Base-by-base conservation (phyloP, 2,888 invertebrate species). In the Cylloceria caligata region DNA sequence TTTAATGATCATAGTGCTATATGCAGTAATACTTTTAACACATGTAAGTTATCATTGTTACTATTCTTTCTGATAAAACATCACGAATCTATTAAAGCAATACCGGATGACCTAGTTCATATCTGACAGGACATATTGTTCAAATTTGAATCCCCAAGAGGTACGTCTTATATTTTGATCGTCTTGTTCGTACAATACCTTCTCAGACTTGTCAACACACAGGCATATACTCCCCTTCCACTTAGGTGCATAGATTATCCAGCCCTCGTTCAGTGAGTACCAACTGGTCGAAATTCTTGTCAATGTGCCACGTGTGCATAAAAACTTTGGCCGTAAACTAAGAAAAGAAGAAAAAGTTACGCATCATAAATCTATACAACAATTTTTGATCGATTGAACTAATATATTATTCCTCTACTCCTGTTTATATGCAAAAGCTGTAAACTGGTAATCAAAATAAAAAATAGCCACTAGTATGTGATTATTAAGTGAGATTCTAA, bases 91-190 rank as follows among this genome's bases (percentile, higher is more conserved):
- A n/a, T n/a, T n/a, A n/a, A 5, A 5, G 4, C n/a, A 16, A 45
- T 45, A n/a, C 4, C 6, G 45, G 16, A 45, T n/a, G n/a, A 16
- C 5, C 42, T 42, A 24, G 9, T 45, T 34, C 27, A 13, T 89
- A 95, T 95, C 95, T 86, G 95, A 93, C 65, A 95, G 92, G 85
- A 96, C 92, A 90, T 94, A 96, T 87, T 96, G 96, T 89, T 97
- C 97, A 94, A 97, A 97, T 89, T 96, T 96, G 90, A 94, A 95
- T 0, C 97, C 97, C 95, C 96, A 96, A 34, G 95, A 94, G 57
- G 90, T 90, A 86, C 94, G 94, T 88, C 93, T 94, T 84, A 94
- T 94, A 47, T 95, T 94, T 81, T 93, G 92, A 69, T 93, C 93
- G 39, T 81, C 84, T 74, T 92, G 93, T 49, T 92, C 91, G 27